Evolutionary conservation across 2,113 vertebrate species (phyloP), one percentile per base, ranked within the genome.

Genomic region (Lutjanus erythropterus): DNA sequence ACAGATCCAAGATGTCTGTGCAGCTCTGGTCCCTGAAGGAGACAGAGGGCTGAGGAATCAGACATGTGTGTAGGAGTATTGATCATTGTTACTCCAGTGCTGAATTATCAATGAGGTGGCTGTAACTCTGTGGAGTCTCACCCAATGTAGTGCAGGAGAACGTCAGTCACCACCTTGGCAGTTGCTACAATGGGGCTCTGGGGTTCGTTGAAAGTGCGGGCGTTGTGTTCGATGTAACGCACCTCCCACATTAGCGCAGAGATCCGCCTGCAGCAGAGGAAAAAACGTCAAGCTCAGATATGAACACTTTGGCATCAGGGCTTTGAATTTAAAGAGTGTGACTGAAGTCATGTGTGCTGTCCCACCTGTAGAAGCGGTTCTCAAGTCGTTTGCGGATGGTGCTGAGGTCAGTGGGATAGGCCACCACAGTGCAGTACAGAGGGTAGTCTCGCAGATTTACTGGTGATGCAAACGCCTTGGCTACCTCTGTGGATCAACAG

Each of bases 191-290:
- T 99, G 50, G 98, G 97, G 87, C 97, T 99, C 77, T 99, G 96
- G 56, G 97, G 97, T 94, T 99, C 98, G 1, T 99, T 99, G 94
- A 99, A 99, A 76, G 97, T 99, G 91, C 97, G 96, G 69, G 97
- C 97, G 23, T 99, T 99, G 91, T 99, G 98, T 75, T 99, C 98
- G 61, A 99, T 97, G 89, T 99, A 99, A 67, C 98, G 96, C 50
- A 99, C 98, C 89, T 99, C 98, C 98, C 98, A 99, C 97, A 99
- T 99, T 78, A 99, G 93, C 1, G 98, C 98, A 73, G 98, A 99
- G 93, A 99, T 99, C 84, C 98, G 96, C 94, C 98, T 99, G 55
- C 10, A 75, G 77, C 49, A 71, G 76, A 84, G 14, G 78, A 71
- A 65, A 10, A 67, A 16, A 47, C 23, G 31, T 44, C 23, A 77